Evolutionary conservation across 2,888 invertebrate species (phyloP).

Genomic region (Lasius fuliginosus): DNA sequence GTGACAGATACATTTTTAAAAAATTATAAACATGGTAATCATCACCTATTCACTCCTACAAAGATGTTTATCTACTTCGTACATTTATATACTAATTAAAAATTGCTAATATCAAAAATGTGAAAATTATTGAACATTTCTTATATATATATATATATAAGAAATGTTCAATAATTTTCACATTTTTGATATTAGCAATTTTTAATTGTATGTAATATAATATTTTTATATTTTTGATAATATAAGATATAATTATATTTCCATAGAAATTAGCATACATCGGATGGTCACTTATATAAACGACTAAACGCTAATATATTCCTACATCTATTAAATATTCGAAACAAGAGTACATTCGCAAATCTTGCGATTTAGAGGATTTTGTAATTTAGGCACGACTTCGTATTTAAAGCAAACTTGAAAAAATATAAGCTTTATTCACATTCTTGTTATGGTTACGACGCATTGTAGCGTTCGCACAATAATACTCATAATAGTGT

Average conservation of each 20-base stretch:
- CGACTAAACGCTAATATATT: neutral
- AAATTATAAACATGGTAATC: neutral
- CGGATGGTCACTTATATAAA: no score
- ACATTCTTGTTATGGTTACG: neutral
- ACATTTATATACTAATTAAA: neutral
- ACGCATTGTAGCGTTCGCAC: neutral
- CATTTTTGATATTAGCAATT: no score
- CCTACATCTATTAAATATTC: neutral
- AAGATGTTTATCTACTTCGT: neutral
- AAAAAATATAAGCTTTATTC: neutral
- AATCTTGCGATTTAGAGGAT: neutral
- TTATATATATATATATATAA: neutral
- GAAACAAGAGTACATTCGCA: neutral
- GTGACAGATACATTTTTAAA: neutral
- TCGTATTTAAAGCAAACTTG: neutral
- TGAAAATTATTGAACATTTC: neutral
- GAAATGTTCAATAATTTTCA: no score
- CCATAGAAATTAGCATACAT: neutral
- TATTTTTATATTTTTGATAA: no score
- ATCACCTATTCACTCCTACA: neutral
- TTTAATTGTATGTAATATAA: no score
- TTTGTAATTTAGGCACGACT: neutral
- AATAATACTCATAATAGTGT: constrained; percentile 20
- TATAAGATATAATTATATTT: neutral
- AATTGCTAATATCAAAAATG: neutral